These are phyloP conservation scores for Drosophila anceps DNA, from an alignment of 2,888 invertebrate genomes.

Conservation along the genomic window DNA sequence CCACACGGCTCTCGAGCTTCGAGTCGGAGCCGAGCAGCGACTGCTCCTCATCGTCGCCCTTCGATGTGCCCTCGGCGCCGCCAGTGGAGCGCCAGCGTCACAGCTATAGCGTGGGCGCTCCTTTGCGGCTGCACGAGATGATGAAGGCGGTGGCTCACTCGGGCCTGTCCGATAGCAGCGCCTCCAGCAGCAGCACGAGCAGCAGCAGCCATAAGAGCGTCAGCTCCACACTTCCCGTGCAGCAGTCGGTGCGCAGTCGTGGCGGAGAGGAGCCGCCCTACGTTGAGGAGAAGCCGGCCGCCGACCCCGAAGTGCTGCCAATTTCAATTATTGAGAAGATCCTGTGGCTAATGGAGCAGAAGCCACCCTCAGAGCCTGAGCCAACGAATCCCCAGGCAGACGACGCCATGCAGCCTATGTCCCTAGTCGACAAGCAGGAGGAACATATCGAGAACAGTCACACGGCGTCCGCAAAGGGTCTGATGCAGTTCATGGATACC, in stretches of 20 bases:
- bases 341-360: constrained; percentile 28
- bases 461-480: constrained; percentile 9
- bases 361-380: neutral
- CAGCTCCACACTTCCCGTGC: constrained; percentile 21
- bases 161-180: constrained; percentile 40
- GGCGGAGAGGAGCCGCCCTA: constrained; percentile 28
- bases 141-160: constrained; percentile 46
- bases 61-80: constrained; percentile 31
- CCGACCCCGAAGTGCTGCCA: neutral
- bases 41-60: constrained; percentile 23
- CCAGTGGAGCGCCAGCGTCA: constrained; percentile 1
- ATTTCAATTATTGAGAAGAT: constrained; percentile 22
- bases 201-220: constrained; percentile 28
- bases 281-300: neutral
- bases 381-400: neutral
- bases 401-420: neutral
- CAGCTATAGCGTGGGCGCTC: constrained; percentile 8
- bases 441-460: neutral
- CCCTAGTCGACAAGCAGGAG: neutral
- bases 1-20: constrained; percentile 23
- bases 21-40: constrained; percentile 41
- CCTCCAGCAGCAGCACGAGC: constrained; percentile 46
- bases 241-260: constrained; percentile 32
- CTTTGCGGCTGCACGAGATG: constrained; percentile 28
- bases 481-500: constrained; percentile 27